Evolutionary conservation across 37 sponge, comb jelly and placozoan species (phyloP).

Genomic region (Chondrosia reniformis): DNA sequence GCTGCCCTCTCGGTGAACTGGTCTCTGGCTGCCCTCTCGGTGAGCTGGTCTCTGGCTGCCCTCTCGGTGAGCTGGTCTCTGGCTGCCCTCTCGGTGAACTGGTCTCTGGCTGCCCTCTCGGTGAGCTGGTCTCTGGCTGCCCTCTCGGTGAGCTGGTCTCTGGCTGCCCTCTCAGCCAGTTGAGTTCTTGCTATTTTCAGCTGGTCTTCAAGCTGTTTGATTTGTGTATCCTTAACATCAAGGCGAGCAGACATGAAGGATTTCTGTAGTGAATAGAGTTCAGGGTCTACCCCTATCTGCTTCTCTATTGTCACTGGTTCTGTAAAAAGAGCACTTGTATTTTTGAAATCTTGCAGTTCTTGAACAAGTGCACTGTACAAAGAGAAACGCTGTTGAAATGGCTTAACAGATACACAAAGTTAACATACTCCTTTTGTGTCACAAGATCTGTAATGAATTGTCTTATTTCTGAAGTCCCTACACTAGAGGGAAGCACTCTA

Average conservation of each 20-base stretch:
- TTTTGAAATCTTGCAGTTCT: constrained; percentile 7
- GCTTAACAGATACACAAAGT: background rate
- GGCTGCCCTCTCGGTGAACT: too few relatives aligned
- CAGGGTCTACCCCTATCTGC: background rate
- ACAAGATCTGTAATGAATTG: background rate
- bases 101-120: too few relatives aligned
- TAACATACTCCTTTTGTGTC: constrained; percentile 11
- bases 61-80: too few relatives aligned
- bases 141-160: too few relatives aligned
- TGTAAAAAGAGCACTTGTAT: background rate
- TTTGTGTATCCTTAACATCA: constrained; percentile 8
- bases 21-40: too few relatives aligned
- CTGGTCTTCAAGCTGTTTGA: constrained; percentile 12
- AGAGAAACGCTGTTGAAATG: background rate
- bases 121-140: too few relatives aligned
- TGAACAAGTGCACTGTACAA: constrained; percentile 8
- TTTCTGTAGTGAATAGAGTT: constrained; percentile 8
- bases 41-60: too few relatives aligned
- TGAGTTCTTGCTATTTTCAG: background rate
- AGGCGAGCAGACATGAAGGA: constrained; percentile 17
- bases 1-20: too few relatives aligned
- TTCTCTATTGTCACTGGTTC: background rate
- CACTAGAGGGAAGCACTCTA: too few relatives aligned
- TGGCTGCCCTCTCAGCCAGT: background rate
- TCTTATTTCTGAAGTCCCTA: background rate